phyloP scores from a whole-genome alignment of 2,888 invertebrate species.

The Xanthorhoe spadicearia region DNA sequence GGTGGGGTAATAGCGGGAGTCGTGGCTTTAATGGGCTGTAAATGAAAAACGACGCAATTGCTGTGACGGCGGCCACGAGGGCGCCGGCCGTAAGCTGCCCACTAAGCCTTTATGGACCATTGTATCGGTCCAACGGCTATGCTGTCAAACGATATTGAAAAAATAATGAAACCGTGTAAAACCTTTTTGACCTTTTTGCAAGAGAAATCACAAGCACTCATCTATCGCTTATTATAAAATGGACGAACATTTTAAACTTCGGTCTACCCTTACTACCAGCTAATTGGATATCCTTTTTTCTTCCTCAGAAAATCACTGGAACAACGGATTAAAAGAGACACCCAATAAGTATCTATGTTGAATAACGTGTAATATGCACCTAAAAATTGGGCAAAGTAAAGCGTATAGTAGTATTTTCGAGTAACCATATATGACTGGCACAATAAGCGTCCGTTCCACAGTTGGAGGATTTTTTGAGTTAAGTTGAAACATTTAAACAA shows the following conservation, averaged over 20 bases:
- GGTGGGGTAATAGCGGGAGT: constrained; percentile 61
- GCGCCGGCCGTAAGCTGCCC: constrained; percentile 45
- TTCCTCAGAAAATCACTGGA: too few species aligned
- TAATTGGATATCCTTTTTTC: too few species aligned
- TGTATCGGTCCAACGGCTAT: constrained; percentile 46
- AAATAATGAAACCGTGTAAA: constrained; percentile 23
- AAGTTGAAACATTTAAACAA: too few species aligned
- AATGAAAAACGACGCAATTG: constrained; percentile 70
- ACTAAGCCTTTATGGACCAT: constrained; percentile 57
- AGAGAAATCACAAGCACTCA: neutral
- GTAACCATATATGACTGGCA: too few species aligned
- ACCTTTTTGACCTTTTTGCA: constrained; percentile 3
- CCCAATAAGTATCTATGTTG: too few species aligned
- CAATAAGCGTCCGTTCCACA: too few species aligned
- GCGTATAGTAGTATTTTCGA: too few species aligned
- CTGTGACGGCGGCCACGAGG: constrained; percentile 54
- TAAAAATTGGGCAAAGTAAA: too few species aligned
- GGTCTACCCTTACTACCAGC: neutral
- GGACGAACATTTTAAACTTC: neutral
- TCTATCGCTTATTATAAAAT: neutral
- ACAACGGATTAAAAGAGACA: too few species aligned
- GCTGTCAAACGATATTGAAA: constrained; percentile 26
- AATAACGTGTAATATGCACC: too few species aligned
- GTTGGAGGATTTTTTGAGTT: too few species aligned
- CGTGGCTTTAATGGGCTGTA: constrained; percentile 70